These are phyloP conservation scores for Eptatretus burgeri DNA, from an alignment of 2,113 vertebrate genomes.

Conservation along the genomic window DNA sequence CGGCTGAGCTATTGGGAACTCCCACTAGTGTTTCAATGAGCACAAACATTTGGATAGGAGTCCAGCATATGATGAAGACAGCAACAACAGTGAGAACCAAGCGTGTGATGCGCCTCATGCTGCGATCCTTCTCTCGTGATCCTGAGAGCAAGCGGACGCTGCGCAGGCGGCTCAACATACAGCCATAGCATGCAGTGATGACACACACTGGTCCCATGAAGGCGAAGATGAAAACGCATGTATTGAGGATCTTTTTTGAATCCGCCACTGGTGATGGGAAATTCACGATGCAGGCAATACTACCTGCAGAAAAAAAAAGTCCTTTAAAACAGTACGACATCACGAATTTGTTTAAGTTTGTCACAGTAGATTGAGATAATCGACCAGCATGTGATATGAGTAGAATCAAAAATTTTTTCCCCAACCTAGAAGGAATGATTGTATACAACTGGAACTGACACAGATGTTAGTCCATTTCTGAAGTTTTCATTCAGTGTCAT, in stretches of 20 bases:
- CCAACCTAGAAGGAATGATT: too few relatives aligned
- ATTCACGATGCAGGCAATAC: conserved; percentile 26
- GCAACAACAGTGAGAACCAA: conserved; percentile 59
- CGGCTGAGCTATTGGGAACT: conserved; percentile 31
- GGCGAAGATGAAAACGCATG: conserved; percentile 43
- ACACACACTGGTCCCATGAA: conserved; percentile 48
- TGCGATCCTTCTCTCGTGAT: conserved; percentile 45
- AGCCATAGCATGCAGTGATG: conserved; percentile 39
- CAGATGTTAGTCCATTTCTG: too few relatives aligned
- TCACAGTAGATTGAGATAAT: too few relatives aligned
- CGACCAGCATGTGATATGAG: too few relatives aligned
- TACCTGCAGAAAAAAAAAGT: too few relatives aligned
- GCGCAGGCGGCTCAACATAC: conserved; percentile 41
- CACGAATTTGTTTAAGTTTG: too few relatives aligned
- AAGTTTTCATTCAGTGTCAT: too few relatives aligned
- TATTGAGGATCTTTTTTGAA: conserved; percentile 50
- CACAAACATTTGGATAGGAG: conserved; percentile 52
- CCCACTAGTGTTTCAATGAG: conserved; percentile 48
- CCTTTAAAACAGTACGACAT: too few relatives aligned
- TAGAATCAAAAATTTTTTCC: too few relatives aligned
- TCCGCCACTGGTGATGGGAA: conserved; percentile 39
- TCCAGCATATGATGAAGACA: conserved; percentile 58
- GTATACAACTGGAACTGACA: too few relatives aligned
- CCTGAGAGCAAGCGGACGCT: conserved; percentile 43
- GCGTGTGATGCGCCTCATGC: conserved; percentile 45